Conservation (phyloP, 92 coral and sea anemone genomes). For the Actinernus sp. region DNA sequence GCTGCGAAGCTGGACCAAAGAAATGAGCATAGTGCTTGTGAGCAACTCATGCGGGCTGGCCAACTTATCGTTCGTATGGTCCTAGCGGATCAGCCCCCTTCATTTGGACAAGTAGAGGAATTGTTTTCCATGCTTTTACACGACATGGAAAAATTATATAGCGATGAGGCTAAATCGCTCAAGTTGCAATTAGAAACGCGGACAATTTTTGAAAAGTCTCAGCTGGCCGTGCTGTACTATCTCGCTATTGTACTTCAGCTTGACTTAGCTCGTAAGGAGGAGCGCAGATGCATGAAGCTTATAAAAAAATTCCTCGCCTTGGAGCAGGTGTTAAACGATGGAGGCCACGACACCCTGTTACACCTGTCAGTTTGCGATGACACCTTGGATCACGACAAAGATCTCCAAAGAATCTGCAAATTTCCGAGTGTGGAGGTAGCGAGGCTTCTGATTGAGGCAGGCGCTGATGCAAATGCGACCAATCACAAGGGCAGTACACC, state of each 20-base stretch:
- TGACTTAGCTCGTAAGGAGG: constrained; percentile 50
- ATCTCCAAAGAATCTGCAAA: constrained; percentile 22
- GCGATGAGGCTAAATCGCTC: constrained; percentile 4
- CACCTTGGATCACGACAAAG: constrained; percentile 30
- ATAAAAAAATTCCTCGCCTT: constrained; percentile 48
- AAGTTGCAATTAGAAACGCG: constrained; percentile 5
- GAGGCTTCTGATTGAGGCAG: constrained; percentile 57
- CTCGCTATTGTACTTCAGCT: constrained; percentile 42
- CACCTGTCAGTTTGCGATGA: constrained; percentile 57
- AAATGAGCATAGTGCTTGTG: constrained; percentile 36
- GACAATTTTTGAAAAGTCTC: constrained; percentile 38
- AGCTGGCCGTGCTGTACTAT: constrained; percentile 25
- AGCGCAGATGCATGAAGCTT: constrained; percentile 44
- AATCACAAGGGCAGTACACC: constrained; percentile 59
- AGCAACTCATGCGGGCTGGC: constrained; percentile 59
- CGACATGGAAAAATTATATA: constrained; percentile 28
- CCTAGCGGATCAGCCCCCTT: constrained; percentile 21
- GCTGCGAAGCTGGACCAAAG: constrained; percentile 59
- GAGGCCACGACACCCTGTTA: constrained; percentile 27
- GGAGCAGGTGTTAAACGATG: constrained; percentile 23
- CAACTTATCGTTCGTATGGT: constrained; percentile 57
- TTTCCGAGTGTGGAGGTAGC: constrained; percentile 58
- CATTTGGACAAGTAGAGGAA: constrained; percentile 57
- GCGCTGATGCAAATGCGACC: constrained; percentile 54
- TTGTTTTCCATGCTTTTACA: constrained; percentile 43